Conservation (phyloP, 2,113 vertebrate genomes). For the Cinclus cinclus region DNA sequence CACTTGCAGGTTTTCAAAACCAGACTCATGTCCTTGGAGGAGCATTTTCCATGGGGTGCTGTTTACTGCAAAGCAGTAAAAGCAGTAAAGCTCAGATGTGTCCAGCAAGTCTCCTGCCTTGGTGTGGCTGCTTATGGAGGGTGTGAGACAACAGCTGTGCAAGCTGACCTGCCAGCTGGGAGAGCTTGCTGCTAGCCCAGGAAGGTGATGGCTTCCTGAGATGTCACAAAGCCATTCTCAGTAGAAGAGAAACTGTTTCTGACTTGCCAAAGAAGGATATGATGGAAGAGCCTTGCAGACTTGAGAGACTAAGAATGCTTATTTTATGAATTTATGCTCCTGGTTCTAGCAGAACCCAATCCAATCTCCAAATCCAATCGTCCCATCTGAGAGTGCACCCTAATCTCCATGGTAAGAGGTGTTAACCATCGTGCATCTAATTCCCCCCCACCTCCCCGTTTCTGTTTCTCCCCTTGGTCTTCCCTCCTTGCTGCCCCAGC, state of each 20-base stretch:
- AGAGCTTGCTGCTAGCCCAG: neutral
- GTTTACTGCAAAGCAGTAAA: neutral
- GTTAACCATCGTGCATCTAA: neutral
- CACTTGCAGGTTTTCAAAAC: neutral
- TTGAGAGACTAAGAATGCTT: slow-evolving; percentile 39
- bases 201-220: neutral
- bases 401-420: slow-evolving; percentile 67
- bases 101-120: neutral
- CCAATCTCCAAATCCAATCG: slow-evolving; percentile 27
- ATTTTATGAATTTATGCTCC: slow-evolving; percentile 63
- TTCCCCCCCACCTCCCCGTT: neutral
- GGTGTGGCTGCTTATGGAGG: rapidly evolving
- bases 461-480: neutral
- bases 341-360: neutral
- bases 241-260: neutral
- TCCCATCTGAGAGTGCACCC: slow-evolving; percentile 23
- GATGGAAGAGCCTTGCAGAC: neutral
- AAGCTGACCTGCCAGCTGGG: neutral
- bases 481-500: neutral
- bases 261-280: neutral
- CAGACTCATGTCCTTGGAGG: neutral
- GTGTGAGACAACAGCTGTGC: rapidly evolving
- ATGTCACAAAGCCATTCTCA: neutral
- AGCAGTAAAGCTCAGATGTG: neutral
- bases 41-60: neutral